phyloP scores from a whole-genome alignment of 2,888 invertebrate genomes.

The Hololepta plana region DNA sequence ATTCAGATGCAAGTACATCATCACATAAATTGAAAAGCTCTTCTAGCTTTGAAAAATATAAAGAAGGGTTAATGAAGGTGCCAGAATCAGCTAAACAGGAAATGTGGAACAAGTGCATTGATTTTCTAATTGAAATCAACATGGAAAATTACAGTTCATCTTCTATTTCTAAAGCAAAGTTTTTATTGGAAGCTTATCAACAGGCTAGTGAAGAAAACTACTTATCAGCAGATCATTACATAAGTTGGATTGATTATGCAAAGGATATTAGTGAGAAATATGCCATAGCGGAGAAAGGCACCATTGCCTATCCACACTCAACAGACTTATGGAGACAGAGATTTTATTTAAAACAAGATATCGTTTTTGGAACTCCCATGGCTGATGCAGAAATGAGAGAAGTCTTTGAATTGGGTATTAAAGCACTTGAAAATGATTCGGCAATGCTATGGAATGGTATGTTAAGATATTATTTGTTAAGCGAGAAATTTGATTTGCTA shows the following conservation, averaged over 20 bases:
- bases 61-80: constrained; percentile 15
- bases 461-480: constrained; percentile 21
- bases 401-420: constrained; percentile 21
- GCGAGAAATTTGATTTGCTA: constrained; percentile 20
- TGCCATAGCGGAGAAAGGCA: constrained; percentile 18
- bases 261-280: constrained; percentile 12
- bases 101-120: constrained; percentile 27
- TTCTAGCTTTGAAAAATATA: constrained; percentile 12
- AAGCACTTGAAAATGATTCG: constrained; percentile 23
- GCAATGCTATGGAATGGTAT: constrained; percentile 29
- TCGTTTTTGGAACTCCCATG: constrained; percentile 23
- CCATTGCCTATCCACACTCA: constrained; percentile 27
- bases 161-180: constrained; percentile 29
- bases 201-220: constrained; percentile 14
- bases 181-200: constrained; percentile 29
- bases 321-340: constrained; percentile 33
- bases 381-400: too few relatives aligned
- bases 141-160: constrained; percentile 27
- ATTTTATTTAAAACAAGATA: constrained; percentile 28
- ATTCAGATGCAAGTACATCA: neutral
- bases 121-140: constrained; percentile 35
- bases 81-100: constrained; percentile 10
- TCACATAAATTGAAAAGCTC: neutral
- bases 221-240: constrained; percentile 18
- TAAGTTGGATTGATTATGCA: constrained; percentile 18